phyloP scores from a whole-genome alignment of 1,140 invertebrate species.

The Acromyrmex echinatior region DNA sequence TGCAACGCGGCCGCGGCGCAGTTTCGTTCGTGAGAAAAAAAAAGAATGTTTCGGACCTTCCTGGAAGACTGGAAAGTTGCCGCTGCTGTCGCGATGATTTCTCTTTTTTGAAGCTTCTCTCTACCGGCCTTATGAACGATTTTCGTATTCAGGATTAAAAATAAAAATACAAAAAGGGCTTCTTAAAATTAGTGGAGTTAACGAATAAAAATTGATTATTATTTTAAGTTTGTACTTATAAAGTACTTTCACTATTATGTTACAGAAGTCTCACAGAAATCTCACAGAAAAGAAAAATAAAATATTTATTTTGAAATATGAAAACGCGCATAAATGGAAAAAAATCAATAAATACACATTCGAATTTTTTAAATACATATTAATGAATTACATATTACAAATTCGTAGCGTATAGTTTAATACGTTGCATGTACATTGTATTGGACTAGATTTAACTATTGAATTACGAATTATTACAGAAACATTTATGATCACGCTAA shows the following conservation, averaged over 20 bases:
- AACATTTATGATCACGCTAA: background rate
- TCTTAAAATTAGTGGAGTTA: background rate
- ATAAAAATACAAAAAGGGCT: background rate
- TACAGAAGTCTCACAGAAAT: background rate
- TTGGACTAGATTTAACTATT: slow-evolving; percentile 81
- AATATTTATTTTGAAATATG: background rate
- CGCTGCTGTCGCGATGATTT: slow-evolving; percentile 66
- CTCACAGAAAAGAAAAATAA: background rate
- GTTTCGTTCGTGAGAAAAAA: slow-evolving; percentile 65
- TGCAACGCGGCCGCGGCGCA: slow-evolving; percentile 59
- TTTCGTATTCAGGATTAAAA: slow-evolving; percentile 20
- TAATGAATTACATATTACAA: slow-evolving; percentile 59
- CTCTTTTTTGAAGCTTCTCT: slow-evolving; percentile 71
- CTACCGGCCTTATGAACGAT: slow-evolving; percentile 9
- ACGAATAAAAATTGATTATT: background rate
- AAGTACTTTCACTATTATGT: background rate
- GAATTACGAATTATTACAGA: slow-evolving; percentile 20
- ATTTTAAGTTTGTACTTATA: background rate
- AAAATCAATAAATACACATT: slow-evolving; percentile 7
- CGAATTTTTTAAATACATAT: slow-evolving; percentile 51
- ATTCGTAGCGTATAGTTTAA: slow-evolving; percentile 40
- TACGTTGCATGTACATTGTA: slow-evolving; percentile 62
- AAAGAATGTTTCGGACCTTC: slow-evolving; percentile 71
- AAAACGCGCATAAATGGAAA: no score
- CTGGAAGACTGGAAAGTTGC: slow-evolving; percentile 75